Percentiles rank a stretch among this genome's conserved stretches.
Evolutionary conservation across 2,888 invertebrate species (phyloP).

Genomic region (Ptilodon capucinus): DNA sequence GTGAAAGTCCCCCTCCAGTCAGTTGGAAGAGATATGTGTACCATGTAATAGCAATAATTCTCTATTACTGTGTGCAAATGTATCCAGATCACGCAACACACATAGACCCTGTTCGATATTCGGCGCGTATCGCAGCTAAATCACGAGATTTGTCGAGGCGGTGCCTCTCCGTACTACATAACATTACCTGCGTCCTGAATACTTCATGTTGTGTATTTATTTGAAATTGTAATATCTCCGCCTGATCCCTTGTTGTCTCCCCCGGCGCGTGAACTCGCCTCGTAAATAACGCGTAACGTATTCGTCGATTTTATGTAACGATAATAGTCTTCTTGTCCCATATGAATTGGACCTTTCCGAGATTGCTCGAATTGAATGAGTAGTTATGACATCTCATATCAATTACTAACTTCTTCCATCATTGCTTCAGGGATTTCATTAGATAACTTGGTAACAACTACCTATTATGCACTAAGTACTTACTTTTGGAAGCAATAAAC

Average conservation of each 20-base stretch:
- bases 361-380: constrained; percentile 29
- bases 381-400: constrained; percentile 14
- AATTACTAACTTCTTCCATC: constrained; percentile 7
- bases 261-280: constrained; percentile 63
- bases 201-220: constrained; percentile 80
- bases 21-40: constrained; percentile 29
- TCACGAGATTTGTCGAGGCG: constrained; percentile 81
- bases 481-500: no score
- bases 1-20: constrained; percentile 18
- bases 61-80: constrained; percentile 74
- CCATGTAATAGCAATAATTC: constrained; percentile 66
- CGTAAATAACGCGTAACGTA: constrained; percentile 74
- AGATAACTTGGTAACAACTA: no score
- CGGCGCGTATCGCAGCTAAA: constrained; percentile 79
- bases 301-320: constrained; percentile 70
- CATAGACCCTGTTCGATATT: constrained; percentile 75
- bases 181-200: constrained; percentile 79
- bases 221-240: constrained; percentile 80
- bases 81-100: constrained; percentile 77
- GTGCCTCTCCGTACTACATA: constrained; percentile 73
- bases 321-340: constrained; percentile 60
- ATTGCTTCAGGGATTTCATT: background rate
- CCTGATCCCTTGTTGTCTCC: constrained; percentile 74
- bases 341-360: constrained; percentile 43
- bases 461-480: background rate